These are phyloP conservation scores for Nemotelus nigrinus DNA, from an alignment of 2,888 invertebrate genomes.

Conservation along the genomic window DNA sequence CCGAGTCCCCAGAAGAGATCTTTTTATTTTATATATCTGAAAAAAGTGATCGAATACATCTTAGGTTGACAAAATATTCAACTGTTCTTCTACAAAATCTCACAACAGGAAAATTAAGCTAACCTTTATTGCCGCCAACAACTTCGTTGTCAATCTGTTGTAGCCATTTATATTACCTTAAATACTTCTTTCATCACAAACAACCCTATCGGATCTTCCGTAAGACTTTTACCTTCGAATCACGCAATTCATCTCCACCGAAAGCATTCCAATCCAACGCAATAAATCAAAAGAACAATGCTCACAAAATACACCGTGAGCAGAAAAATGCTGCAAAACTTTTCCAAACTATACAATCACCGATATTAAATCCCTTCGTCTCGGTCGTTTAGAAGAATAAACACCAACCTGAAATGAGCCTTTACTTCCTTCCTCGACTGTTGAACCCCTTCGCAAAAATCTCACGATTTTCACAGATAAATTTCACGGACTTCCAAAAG, in stretches of 20 bases:
- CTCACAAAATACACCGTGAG: neutral
- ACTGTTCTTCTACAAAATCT: neutral
- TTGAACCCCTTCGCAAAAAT: neutral
- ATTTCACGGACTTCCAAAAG: conserved; percentile 3
- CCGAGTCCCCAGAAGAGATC: too few relatives aligned
- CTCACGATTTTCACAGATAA: conserved; percentile 4
- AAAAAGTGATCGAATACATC: too few relatives aligned
- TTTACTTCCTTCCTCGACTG: neutral
- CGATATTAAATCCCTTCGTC: conserved; percentile 19
- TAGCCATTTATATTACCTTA: conserved; percentile 18
- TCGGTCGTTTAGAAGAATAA: conserved; percentile 29
- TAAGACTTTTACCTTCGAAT: neutral
- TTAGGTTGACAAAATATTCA: too few relatives aligned
- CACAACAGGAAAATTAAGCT: conserved; percentile 3
- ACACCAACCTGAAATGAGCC: neutral
- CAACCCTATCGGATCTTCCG: neutral
- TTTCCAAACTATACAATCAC: conserved; percentile 9
- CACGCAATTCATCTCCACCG: conserved; percentile 12
- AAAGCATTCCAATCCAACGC: neutral
- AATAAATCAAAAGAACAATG: conserved; percentile 36
- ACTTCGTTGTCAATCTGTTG: neutral
- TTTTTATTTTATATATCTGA: too few relatives aligned
- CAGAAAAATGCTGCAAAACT: conserved; percentile 21
- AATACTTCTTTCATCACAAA: conserved; percentile 7
- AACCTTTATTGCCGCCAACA: conserved; percentile 15